Evolutionary conservation across 2,888 invertebrate species (phyloP).

Genomic region (Amphimallon solstitiale): DNA sequence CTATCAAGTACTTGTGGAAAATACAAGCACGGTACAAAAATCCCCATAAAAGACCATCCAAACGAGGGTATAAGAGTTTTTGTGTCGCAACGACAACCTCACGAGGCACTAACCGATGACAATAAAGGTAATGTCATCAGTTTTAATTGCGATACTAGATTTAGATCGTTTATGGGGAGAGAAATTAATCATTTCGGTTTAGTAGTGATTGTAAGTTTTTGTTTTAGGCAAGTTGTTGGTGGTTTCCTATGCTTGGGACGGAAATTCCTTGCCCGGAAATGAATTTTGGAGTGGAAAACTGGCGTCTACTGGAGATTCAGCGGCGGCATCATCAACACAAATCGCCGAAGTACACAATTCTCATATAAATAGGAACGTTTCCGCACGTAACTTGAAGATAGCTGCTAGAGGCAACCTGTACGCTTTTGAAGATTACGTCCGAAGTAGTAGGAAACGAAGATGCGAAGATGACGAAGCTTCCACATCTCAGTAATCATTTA

Average conservation of each 20-base stretch:
- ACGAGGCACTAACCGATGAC: constrained; percentile 54
- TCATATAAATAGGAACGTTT: constrained; percentile 67
- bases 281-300: constrained; percentile 75
- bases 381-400: constrained; percentile 65
- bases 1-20: constrained; percentile 33
- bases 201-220: neutral
- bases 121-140: constrained; percentile 37
- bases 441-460: neutral
- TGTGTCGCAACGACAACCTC: constrained; percentile 59
- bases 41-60: constrained; percentile 43
- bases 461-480: neutral
- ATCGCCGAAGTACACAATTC: constrained; percentile 72
- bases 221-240: constrained; percentile 64
- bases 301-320: constrained; percentile 69
- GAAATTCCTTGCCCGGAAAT: constrained; percentile 78
- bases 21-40: constrained; percentile 40
- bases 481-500: too few relatives aligned
- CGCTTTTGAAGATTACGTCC: constrained; percentile 46
- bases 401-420: constrained; percentile 58
- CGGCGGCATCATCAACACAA: constrained; percentile 72
- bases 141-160: neutral
- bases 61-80: constrained; percentile 49
- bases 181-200: too few relatives aligned
- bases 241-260: constrained; percentile 78
- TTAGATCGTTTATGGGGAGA: too few relatives aligned